These are phyloP conservation scores for Holcopasites calliopsidis DNA, from an alignment of 1,140 invertebrate genomes.

Conservation along the genomic window DNA sequence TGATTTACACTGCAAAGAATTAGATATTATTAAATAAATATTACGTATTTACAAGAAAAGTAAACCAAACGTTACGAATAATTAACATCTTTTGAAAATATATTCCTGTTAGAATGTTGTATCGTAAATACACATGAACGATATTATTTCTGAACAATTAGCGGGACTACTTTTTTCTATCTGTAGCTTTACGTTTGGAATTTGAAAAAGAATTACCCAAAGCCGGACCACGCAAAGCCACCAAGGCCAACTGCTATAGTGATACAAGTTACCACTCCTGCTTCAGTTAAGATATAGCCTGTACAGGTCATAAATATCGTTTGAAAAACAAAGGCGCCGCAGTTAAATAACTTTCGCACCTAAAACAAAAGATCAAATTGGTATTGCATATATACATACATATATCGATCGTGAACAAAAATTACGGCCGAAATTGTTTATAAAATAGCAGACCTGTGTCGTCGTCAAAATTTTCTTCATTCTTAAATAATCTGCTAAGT, in stretches of 20 bases:
- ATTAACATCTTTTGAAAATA: too few species aligned
- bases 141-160: too few species aligned
- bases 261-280: conserved; percentile 86
- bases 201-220: conserved; percentile 82
- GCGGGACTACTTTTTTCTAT: background rate
- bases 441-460: conserved; percentile 81
- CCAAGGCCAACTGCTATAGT: conserved; percentile 92
- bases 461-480: conserved; percentile 83
- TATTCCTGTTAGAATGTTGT: background rate
- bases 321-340: conserved; percentile 89
- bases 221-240: conserved; percentile 94
- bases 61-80: too few species aligned
- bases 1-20: conserved; percentile 88
- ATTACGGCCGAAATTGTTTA: background rate
- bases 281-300: conserved; percentile 84
- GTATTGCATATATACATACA: too few species aligned
- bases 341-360: conserved; percentile 88
- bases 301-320: conserved; percentile 91
- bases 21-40: conserved; percentile 36
- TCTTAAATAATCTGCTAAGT: conserved; percentile 89
- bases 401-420: background rate
- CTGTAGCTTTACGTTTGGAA: background rate
- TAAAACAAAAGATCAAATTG: conserved; percentile 41
- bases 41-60: background rate
- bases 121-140: too few species aligned